Conservation (phyloP, 2,113 vertebrate genomes). For the Pontoporia blainvillei region DNA sequence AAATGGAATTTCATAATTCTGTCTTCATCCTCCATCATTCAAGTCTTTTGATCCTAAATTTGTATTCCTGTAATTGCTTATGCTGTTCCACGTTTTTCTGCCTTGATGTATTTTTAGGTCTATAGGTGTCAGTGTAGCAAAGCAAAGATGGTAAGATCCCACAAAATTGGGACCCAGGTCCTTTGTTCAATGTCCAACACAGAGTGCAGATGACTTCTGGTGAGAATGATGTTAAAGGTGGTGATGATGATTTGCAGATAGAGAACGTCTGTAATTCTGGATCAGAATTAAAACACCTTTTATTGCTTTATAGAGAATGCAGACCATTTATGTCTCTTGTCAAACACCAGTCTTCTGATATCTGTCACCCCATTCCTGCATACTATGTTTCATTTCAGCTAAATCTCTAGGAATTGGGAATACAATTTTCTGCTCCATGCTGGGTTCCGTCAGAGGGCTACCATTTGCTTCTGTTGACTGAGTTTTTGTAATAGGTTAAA, state of each 20-base stretch:
- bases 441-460: slow-evolving; percentile 19
- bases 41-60: slow-evolving; percentile 3
- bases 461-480: slow-evolving; percentile 48
- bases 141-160: neutral
- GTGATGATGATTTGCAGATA: neutral
- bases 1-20: neutral
- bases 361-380: neutral
- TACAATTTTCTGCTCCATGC: slow-evolving; percentile 31
- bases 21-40: neutral
- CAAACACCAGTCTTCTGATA: slow-evolving; percentile 11
- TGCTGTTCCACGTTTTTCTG: neutral
- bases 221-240: neutral
- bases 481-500: slow-evolving; percentile 48
- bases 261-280: neutral
- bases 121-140: neutral
- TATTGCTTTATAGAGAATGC: neutral
- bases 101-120: neutral
- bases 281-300: slow-evolving; percentile 15
- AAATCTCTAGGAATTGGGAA: slow-evolving; percentile 42
- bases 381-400: neutral
- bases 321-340: slow-evolving; percentile 16
- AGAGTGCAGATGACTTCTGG: neutral
- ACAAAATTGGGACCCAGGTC: neutral
- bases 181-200: neutral
- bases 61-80: neutral